phyloP scores from a whole-genome alignment of 2,888 invertebrate species.

The Resseliella maxima region DNA sequence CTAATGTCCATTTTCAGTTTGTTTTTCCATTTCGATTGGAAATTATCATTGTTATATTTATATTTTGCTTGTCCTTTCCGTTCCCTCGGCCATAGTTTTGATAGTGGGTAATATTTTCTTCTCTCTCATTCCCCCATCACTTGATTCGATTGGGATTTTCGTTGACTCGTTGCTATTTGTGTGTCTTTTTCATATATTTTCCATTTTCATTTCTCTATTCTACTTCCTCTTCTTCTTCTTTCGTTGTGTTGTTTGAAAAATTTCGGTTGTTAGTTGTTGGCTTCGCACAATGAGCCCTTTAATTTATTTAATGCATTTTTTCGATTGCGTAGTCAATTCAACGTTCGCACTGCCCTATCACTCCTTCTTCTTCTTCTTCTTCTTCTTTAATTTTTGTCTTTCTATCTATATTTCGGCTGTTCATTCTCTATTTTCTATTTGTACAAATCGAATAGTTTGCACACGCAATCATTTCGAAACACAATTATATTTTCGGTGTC shows the following conservation, averaged over 20 bases:
- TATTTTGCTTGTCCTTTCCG: not conserved
- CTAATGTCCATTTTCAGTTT: constrained; percentile 23
- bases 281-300: constrained; percentile 42
- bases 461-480: constrained; percentile 49
- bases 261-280: constrained; percentile 2
- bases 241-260: not conserved
- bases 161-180: not conserved
- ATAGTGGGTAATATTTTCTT: not conserved
- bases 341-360: not conserved
- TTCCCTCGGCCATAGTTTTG: not conserved
- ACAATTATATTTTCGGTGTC: not conserved
- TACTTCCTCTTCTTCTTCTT: not conserved
- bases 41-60: not conserved
- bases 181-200: too few relatives aligned
- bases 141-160: not conserved
- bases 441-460: constrained; percentile 5
- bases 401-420: too few relatives aligned
- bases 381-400: not conserved
- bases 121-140: not conserved
- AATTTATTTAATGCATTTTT: constrained; percentile 55
- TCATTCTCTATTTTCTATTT: not conserved
- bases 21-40: constrained; percentile 14
- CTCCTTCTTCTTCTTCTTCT: not conserved
- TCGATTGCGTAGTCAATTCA: constrained; percentile 45
- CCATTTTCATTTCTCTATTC: not conserved